phyloP scores from a whole-genome alignment of 2,797 vertebrate species.

The Cyprinodon diabolis region DNA sequence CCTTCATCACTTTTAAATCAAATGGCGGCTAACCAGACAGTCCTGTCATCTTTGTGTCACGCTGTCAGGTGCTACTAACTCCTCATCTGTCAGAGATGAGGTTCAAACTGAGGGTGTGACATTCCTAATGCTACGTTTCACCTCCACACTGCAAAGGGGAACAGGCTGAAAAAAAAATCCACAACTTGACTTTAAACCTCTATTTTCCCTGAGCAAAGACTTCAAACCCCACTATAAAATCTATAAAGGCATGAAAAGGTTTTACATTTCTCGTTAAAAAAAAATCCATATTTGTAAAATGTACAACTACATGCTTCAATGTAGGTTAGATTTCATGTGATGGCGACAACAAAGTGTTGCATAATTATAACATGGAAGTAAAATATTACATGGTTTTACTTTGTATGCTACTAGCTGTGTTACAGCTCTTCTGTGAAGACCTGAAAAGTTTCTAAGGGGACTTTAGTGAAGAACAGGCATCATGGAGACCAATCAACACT shows the following conservation, averaged over 20 bases:
- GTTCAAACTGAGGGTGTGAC: background rate
- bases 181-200: background rate
- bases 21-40: constrained; percentile 15
- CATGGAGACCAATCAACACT: no score
- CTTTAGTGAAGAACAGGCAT: no score
- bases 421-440: no score
- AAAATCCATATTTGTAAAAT: background rate
- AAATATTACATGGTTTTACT: background rate
- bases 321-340: background rate
- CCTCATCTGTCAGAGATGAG: constrained; percentile 25
- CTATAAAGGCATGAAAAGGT: background rate
- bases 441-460: no score
- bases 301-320: background rate
- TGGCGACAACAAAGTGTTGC: background rate
- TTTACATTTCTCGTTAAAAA: no score
- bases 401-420: no score
- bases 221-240: background rate
- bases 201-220: background rate
- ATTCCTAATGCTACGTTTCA: background rate
- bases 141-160: background rate
- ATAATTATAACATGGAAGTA: background rate
- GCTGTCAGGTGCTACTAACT: constrained; percentile 26
- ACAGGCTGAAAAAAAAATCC: background rate
- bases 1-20: background rate
- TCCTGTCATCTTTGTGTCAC: constrained; percentile 16